phyloP scores from a whole-genome alignment of 2,888 invertebrate species.

The Chrysolina oricalcia region DNA sequence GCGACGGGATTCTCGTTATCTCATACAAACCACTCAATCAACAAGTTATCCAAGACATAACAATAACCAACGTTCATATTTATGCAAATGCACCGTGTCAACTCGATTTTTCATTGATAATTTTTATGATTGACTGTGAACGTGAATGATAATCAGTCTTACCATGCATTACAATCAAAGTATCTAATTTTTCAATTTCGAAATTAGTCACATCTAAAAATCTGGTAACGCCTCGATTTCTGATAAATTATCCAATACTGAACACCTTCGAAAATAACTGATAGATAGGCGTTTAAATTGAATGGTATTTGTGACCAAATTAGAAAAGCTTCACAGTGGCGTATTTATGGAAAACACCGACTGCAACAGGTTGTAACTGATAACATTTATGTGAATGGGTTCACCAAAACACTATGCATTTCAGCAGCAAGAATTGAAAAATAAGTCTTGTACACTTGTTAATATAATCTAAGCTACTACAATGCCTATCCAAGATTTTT shows the following conservation, averaged over 20 bases:
- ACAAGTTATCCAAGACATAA: constrained; percentile 19
- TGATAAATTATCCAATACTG: constrained; percentile 46
- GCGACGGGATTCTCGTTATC: constrained; percentile 17
- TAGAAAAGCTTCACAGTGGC: constrained; percentile 1
- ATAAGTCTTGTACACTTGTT: no score
- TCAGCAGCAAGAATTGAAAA: no score
- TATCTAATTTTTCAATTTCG: constrained; percentile 23
- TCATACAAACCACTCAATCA: constrained; percentile 21
- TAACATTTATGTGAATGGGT: no score
- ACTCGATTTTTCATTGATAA: constrained; percentile 16
- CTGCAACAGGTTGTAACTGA: no score
- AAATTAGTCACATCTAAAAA: constrained; percentile 22
- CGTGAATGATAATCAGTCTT: constrained; percentile 14
- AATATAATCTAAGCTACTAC: no score
- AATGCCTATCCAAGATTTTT: no score
- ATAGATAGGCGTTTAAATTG: constrained; percentile 42
- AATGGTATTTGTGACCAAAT: constrained; percentile 28
- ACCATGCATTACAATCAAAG: background rate
- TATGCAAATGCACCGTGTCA: constrained; percentile 18
- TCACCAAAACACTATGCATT: no score
- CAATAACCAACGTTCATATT: constrained; percentile 21
- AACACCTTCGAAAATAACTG: constrained; percentile 44
- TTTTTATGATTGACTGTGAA: constrained; percentile 18
- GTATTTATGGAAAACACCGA: constrained; percentile 12
- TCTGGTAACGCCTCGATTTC: constrained; percentile 35